Percentiles rank a stretch among this genome's conserved stretches.
These are phyloP conservation scores for Chondrosia reniformis DNA, from an alignment of 37 sponge, comb jelly and placozoan species.

Conservation along the genomic window DNA sequence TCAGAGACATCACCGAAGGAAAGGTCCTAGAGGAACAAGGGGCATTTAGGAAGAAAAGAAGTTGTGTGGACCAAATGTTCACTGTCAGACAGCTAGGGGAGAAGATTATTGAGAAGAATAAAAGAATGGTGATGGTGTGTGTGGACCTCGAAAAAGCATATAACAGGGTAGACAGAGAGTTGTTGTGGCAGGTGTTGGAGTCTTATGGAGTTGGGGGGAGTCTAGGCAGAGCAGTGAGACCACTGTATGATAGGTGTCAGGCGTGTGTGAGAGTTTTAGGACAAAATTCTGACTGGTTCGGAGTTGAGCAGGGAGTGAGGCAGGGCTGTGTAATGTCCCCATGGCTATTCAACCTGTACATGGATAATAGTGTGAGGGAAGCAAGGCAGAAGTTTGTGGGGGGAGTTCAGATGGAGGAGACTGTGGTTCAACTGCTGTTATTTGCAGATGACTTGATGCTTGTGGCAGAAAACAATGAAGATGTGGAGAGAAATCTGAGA, in stretches of 20 bases:
- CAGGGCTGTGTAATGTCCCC: conserved; percentile 29
- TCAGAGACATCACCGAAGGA: background rate
- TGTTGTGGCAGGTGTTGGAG: background rate
- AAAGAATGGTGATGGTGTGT: background rate
- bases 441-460: no score
- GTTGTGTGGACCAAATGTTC: conserved; percentile 28
- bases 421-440: no score
- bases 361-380: no score
- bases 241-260: background rate
- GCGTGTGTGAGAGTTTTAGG: background rate
- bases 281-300: conserved; percentile 8
- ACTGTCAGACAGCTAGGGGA: conserved; percentile 3
- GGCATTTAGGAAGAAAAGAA: conserved; percentile 13
- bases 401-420: no score
- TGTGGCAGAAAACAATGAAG: no score
- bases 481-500: no score
- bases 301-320: background rate
- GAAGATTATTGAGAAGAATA: conserved; percentile 4
- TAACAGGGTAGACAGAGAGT: background rate
- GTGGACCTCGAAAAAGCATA: conserved; percentile 6
- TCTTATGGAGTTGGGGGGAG: background rate
- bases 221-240: background rate
- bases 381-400: no score
- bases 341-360: conserved; percentile 25
- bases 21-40: conserved; percentile 28